Evolutionary conservation across 2,888 invertebrate species (phyloP).

Genomic region (Eristalinus aeneus): DNA sequence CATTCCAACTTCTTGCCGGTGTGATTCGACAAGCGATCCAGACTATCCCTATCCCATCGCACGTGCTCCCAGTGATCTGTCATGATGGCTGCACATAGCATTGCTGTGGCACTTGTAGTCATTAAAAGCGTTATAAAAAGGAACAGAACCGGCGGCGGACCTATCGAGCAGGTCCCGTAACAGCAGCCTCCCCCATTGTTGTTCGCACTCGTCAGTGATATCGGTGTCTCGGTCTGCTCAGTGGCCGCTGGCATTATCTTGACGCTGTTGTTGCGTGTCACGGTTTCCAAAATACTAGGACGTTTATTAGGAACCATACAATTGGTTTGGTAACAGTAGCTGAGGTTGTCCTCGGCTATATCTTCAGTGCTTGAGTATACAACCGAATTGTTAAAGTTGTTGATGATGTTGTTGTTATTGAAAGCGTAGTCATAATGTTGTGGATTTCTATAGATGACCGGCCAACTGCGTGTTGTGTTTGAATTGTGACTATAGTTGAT

Average conservation of each 20-base stretch:
- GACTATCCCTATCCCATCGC: slow-evolving; percentile 86
- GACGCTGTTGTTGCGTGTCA: slow-evolving; percentile 76
- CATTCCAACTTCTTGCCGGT: slow-evolving; percentile 84
- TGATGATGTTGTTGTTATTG: slow-evolving; percentile 72
- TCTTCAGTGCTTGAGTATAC: slow-evolving; percentile 68
- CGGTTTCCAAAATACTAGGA: slow-evolving; percentile 68
- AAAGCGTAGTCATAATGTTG: slow-evolving; percentile 79
- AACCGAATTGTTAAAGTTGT: slow-evolving; percentile 73
- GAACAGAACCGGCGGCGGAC: slow-evolving; percentile 79
- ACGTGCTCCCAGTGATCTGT: slow-evolving; percentile 96
- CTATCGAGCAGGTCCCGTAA: slow-evolving; percentile 78
- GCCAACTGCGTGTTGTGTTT: slow-evolving; percentile 80
- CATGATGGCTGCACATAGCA: slow-evolving; percentile 93
- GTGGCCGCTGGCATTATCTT: slow-evolving; percentile 77
- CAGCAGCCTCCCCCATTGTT: slow-evolving; percentile 76
- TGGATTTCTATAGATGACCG: slow-evolving; percentile 80
- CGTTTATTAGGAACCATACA: slow-evolving; percentile 57
- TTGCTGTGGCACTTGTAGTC: slow-evolving; percentile 89
- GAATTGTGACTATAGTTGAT: slow-evolving; percentile 79
- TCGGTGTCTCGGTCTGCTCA: slow-evolving; percentile 74
- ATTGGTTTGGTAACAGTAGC: slow-evolving; percentile 38
- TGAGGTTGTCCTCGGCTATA: slow-evolving; percentile 36
- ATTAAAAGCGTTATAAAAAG: slow-evolving; percentile 83
- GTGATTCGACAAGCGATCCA: slow-evolving; percentile 80
- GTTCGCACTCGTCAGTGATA: slow-evolving; percentile 77